Evolutionary conservation across 1,140 invertebrate species (phyloP).

Genomic region (Lineus longissimus): DNA sequence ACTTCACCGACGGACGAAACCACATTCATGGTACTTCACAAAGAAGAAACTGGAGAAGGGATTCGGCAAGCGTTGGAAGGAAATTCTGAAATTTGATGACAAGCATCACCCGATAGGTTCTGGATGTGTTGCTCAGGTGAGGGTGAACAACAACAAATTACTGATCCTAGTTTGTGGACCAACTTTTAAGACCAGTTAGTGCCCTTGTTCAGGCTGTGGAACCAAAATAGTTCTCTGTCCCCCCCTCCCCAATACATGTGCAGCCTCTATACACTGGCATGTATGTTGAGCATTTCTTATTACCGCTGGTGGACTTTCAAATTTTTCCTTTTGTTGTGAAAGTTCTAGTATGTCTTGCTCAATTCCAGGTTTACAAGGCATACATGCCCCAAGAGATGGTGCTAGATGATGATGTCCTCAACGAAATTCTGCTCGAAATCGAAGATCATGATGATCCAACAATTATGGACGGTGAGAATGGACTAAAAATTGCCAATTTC

Average conservation of each 20-base stretch:
- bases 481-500: too few relatives aligned
- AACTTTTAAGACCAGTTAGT: too few relatives aligned
- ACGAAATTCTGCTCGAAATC: slow-evolving; percentile 3
- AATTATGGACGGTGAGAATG: neutral
- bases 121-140: slow-evolving; percentile 59
- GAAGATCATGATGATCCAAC: slow-evolving; percentile 9
- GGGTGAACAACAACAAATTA: neutral
- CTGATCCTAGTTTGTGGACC: too few relatives aligned
- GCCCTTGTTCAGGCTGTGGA: too few relatives aligned
- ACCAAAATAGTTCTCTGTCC: too few relatives aligned
- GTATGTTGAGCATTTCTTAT: too few relatives aligned
- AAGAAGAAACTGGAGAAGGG: slow-evolving; percentile 14
- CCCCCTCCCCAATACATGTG: too few relatives aligned
- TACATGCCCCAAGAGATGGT: slow-evolving; percentile 39
- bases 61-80: slow-evolving; percentile 27
- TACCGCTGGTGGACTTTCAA: too few relatives aligned
- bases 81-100: slow-evolving; percentile 33
- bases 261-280: too few relatives aligned
- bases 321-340: too few relatives aligned
- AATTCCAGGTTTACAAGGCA: slow-evolving; percentile 58
- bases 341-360: too few relatives aligned
- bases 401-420: slow-evolving; percentile 9
- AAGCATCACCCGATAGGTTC: slow-evolving; percentile 55
- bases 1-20: slow-evolving; percentile 48
- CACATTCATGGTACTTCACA: slow-evolving; percentile 47